Percentiles rank a stretch among this genome's conserved stretches.
Conservation (phyloP, 2,888 invertebrate genomes). For the Loripinus fragilis region DNA sequence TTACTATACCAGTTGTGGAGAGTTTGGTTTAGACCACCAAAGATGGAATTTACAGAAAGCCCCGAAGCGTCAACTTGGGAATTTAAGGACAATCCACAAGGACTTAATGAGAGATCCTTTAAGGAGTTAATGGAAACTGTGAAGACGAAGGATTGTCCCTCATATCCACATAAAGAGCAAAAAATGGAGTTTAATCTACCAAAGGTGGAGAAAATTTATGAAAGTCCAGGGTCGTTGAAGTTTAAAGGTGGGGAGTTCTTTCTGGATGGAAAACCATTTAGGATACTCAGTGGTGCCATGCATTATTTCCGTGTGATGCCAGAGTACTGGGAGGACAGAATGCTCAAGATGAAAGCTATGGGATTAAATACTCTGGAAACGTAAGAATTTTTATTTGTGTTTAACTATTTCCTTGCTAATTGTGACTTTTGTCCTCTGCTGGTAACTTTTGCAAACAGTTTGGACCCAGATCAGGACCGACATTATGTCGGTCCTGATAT, state of each 20-base stretch:
- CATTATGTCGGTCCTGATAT: no score
- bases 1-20: constrained; percentile 14
- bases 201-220: constrained; percentile 19
- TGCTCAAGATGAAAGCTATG: constrained; percentile 78
- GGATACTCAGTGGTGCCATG: constrained; percentile 79
- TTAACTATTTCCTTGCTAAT: no score
- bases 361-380: constrained; percentile 81
- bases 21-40: background rate
- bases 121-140: background rate
- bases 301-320: constrained; percentile 80
- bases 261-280: constrained; percentile 70
- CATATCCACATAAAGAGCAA: background rate
- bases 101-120: background rate
- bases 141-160: constrained; percentile 1
- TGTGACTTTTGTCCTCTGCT: no score
- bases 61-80: background rate
- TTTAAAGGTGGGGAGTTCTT: constrained; percentile 70
- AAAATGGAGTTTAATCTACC: background rate
- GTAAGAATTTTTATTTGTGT: no score
- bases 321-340: constrained; percentile 78
- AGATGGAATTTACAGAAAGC: background rate
- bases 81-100: constrained; percentile 8
- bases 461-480: no score
- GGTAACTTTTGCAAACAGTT: no score
- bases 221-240: constrained; percentile 50